Evolutionary conservation across 2,797 vertebrate species (phyloP), one percentile per base, ranked within the genome.

Genomic region (Ptychobarbus kaznakovi): DNA sequence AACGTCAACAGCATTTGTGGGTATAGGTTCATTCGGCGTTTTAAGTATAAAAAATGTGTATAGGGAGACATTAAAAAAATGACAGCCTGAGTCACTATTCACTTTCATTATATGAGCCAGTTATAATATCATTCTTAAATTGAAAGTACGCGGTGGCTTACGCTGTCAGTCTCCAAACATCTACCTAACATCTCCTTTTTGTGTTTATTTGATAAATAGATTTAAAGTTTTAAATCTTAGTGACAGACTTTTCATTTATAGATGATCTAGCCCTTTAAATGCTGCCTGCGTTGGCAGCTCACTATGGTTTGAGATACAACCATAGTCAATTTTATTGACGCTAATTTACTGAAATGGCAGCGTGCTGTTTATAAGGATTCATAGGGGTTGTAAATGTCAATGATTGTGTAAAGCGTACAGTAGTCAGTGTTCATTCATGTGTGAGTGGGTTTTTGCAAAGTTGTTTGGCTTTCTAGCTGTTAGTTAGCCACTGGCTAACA

Each of bases 401-500:
- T 56, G 32, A 42, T 35, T 42, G 65, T 40, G 13, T 44, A 46
- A 28, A 53, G 46, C 10, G 66, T 75, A 49, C 22, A 10, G 15
- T 66, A 44, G 40, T 6, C 20, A 65, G n/a, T 75, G 12, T 65
- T 63, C 20, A 46, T 65, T 63, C 56, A 74, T 32, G 70, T 66
- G 25, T 49, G 44, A 74, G 44, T 69, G 2, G 16, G 6, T 28
- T 53, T 74, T 66, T 25, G 6, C 32, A 49, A 77, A 78, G 63
- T 84, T 70, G 83, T 70, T 53, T 53, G 61, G 15, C 10, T 25
- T 51, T 65, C 49, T 84, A 84, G 38, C 83, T 58, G 35, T 46
- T 51, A 28, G 58, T 75, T 83, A 84, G 49, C 82, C 35, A 12
- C 18, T 44, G 74, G 74, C 82, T 84, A 84, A 56, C 82, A 44